These are phyloP conservation scores for Sebastes vulpes DNA, from an alignment of 2,797 vertebrate genomes.

Conservation along the genomic window DNA sequence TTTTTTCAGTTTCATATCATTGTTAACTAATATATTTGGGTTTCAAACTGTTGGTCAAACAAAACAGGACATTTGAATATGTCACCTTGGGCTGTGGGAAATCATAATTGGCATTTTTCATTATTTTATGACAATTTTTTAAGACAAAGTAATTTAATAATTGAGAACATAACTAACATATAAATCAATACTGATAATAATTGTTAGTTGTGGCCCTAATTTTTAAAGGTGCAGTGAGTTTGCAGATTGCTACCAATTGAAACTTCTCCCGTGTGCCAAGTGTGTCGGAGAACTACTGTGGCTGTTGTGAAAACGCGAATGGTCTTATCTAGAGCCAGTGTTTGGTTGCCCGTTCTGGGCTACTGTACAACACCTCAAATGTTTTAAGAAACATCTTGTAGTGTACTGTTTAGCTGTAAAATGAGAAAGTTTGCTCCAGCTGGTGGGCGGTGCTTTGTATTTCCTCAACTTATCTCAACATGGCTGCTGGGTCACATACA, in stretches of 20 bases:
- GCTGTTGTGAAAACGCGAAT: neutral
- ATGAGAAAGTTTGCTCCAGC: no score
- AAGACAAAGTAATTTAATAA: neutral
- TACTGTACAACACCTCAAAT: neutral
- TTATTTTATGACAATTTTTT: neutral
- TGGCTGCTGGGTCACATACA: neutral
- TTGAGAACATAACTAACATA: neutral
- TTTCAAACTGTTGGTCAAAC: neutral
- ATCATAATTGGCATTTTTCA: neutral
- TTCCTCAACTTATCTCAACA: neutral
- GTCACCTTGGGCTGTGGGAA: neutral
- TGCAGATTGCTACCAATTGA: no score
- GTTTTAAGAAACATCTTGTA: no score
- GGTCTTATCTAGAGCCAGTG: neutral
- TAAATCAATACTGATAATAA: neutral
- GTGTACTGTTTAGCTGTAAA: no score
- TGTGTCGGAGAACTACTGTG: no score
- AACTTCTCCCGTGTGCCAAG: no score
- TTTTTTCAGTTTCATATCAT: neutral
- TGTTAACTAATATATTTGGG: neutral
- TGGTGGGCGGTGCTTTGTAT: no score
- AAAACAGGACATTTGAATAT: neutral
- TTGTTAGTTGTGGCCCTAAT: no score
- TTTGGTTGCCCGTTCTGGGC: neutral
- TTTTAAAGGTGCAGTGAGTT: no score